phyloP scores from a whole-genome alignment of 1,140 invertebrate genomes.

The Drosophila tristis region DNA sequence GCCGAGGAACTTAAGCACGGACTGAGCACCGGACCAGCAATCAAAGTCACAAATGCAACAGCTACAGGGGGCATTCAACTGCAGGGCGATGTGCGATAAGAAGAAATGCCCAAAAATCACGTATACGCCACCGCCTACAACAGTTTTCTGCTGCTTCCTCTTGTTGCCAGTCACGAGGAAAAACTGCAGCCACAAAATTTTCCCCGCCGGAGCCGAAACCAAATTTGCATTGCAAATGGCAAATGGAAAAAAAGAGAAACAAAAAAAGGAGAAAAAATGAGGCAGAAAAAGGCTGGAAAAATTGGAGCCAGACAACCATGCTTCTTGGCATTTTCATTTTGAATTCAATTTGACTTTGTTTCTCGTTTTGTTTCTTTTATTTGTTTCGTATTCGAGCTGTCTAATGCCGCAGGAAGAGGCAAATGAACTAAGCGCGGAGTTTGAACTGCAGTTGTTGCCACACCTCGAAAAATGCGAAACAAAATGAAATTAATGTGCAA shows the following conservation, averaged over 20 bases:
- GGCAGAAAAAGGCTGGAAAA: constrained; percentile 43
- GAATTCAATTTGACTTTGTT: constrained; percentile 69
- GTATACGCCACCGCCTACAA: constrained; percentile 72
- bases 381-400: constrained; percentile 52
- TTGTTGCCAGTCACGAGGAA: constrained; percentile 53
- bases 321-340: constrained; percentile 76
- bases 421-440: constrained; percentile 81
- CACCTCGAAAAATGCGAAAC: constrained; percentile 75
- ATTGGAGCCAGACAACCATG: constrained; percentile 64
- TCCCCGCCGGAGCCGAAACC: constrained; percentile 61
- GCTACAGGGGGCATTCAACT: constrained; percentile 67
- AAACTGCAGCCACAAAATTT: constrained; percentile 69
- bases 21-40: constrained; percentile 24
- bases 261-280: neutral
- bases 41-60: constrained; percentile 52
- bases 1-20: neutral
- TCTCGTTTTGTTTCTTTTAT: constrained; percentile 26
- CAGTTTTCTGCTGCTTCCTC: constrained; percentile 6
- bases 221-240: constrained; percentile 76
- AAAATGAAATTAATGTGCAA: constrained; percentile 81
- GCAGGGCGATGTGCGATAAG: constrained; percentile 65
- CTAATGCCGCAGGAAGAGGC: constrained; percentile 71
- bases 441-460: constrained; percentile 71
- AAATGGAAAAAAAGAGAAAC: constrained; percentile 9
- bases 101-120: constrained; percentile 76